These are phyloP conservation scores for Lutraria rhynchaena DNA, from an alignment of 1,140 invertebrate genomes.

Conservation along the genomic window DNA sequence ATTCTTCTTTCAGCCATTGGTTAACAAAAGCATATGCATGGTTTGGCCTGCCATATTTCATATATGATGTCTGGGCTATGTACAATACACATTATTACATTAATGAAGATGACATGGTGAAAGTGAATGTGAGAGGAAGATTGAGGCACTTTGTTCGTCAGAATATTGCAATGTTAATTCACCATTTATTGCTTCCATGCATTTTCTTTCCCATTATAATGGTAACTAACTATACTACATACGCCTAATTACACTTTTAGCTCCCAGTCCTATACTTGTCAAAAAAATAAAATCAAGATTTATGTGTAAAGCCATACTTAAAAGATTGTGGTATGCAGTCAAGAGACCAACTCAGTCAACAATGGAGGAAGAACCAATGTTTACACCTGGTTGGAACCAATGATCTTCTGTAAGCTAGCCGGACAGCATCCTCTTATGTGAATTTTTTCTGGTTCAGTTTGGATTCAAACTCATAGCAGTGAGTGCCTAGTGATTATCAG, in stretches of 20 bases:
- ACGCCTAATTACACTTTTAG: slow-evolving; percentile 8
- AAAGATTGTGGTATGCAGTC: too few species aligned
- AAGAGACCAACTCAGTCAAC: too few species aligned
- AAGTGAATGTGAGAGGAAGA: slow-evolving; percentile 67
- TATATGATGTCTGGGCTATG: slow-evolving; percentile 88
- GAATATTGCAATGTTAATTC: slow-evolving; percentile 87
- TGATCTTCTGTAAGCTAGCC: too few species aligned
- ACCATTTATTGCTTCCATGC: slow-evolving; percentile 86
- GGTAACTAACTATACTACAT: slow-evolving; percentile 70
- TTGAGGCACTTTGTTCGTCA: slow-evolving; percentile 83
- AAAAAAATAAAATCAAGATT: too few species aligned
- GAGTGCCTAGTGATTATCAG: too few species aligned
- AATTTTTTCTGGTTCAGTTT: too few species aligned
- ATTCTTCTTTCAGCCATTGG: slow-evolving; percentile 85
- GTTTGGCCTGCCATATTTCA: slow-evolving; percentile 90
- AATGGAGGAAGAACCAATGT: too few species aligned
- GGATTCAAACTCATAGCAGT: too few species aligned
- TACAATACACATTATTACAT: slow-evolving; percentile 71
- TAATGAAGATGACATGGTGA: slow-evolving; percentile 61
- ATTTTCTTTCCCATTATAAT: slow-evolving; percentile 72
- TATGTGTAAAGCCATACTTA: too few species aligned
- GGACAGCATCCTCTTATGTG: too few species aligned
- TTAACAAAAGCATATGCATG: slow-evolving; percentile 89
- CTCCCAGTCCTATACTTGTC: too few species aligned
- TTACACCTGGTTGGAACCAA: too few species aligned